These are phyloP conservation scores for Peromyscus attwateri DNA, from an alignment of 2,797 vertebrate genomes.

Conservation along the genomic window DNA sequence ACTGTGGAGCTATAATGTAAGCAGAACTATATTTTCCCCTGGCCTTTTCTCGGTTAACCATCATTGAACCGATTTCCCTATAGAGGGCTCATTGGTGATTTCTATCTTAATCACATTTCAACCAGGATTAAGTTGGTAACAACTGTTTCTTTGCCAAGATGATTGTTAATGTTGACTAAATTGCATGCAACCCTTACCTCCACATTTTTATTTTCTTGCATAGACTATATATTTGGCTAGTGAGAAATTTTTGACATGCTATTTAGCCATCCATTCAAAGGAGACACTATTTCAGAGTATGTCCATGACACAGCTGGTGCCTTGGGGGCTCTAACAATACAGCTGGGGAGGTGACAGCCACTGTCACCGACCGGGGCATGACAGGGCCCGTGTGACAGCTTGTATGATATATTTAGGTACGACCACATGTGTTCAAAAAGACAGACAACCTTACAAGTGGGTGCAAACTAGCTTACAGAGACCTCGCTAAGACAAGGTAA, in stretches of 20 bases:
- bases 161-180: neutral
- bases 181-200: neutral
- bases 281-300: neutral
- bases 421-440: neutral
- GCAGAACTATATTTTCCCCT: conserved; percentile 1
- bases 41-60: conserved; percentile 1
- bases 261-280: neutral
- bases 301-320: neutral
- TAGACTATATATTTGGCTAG: neutral
- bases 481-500: neutral
- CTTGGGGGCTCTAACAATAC: neutral
- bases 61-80: neutral
- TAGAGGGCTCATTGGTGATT: neutral
- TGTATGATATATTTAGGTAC: neutral
- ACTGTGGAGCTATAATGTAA: neutral
- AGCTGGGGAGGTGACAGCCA: neutral
- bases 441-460: neutral
- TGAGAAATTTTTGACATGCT: neutral
- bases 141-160: conserved; percentile 5
- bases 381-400: neutral
- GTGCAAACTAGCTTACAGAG: neutral
- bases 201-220: neutral
- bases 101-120: conserved; percentile 50
- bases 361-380: neutral
- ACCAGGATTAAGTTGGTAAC: neutral